Base-by-base conservation (phyloP, 2,113 vertebrate genomes). In the Eulacestoma nigropectus region DNA sequence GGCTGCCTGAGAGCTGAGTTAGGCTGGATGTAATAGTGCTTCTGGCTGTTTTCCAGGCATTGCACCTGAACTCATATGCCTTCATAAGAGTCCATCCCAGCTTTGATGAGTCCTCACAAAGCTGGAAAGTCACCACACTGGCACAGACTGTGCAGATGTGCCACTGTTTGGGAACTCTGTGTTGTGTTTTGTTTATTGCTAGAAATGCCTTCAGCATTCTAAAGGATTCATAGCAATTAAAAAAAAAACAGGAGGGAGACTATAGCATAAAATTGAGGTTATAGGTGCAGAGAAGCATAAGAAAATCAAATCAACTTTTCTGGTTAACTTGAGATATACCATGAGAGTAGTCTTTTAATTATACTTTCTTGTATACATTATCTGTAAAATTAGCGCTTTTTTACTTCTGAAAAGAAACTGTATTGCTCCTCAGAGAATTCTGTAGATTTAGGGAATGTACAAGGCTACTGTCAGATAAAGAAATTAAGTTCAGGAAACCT, bases 401-500 rank as follows among this genome's bases (percentile, higher is more conserved):
- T 78, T 20, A 62, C 33, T 65, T 93, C 35, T 44, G 55, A 55
- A 69, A 92, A 90, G 42, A 44, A 94, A 44, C 33, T 39, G 1
- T 68, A 32, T 81, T 88, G 35, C 35, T 87, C 64, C 72, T 93
- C 55, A 85, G 85, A 87, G 83, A 81, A 60, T 92, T 81, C 27
- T 80, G 20, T 42, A 72, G 62, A 57, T 84, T 53, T 62, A 79
- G 69, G 35, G 57, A 82, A 79, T 30, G 35, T 80, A 17, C 32
- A 47, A 69, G 44, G 73, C 56, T 90, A 19, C 53, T 84, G 52
- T 46, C 73, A 90, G 73, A 77, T 90, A 77, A 91, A 94, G 94
- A 96, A 96, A 90, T 70, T 72, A 81, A 75, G 52, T 64, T 44
- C 68, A 53, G 79, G 75, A 94, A 92, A 86, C 86, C 18, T 60